These are phyloP conservation scores for Pilophorus perplexus DNA, from an alignment of 2,888 invertebrate genomes.

Conservation along the genomic window DNA sequence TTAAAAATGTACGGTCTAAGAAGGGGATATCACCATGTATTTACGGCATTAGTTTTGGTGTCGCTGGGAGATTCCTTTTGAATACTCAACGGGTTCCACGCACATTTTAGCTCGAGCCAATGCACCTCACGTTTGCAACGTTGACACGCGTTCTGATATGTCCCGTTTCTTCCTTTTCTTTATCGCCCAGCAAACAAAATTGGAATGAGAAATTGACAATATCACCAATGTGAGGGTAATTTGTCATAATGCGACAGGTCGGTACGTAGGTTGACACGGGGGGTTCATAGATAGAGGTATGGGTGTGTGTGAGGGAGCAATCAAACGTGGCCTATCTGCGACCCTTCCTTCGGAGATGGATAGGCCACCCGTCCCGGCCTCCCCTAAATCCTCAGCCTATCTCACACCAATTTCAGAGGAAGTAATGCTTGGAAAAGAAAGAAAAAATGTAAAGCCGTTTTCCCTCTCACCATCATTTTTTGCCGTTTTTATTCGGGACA, in stretches of 20 bases:
- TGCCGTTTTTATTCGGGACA: constrained; percentile 5
- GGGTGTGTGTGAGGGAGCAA: background rate
- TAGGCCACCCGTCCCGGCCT: background rate
- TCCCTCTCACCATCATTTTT: constrained; percentile 10
- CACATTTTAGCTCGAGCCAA: too few species aligned
- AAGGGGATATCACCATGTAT: too few species aligned
- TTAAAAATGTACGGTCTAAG: too few species aligned
- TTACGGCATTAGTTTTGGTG: too few species aligned
- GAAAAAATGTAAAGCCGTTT: constrained; percentile 11
- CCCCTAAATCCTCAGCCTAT: background rate
- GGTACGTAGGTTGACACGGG: background rate
- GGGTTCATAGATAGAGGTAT: too few species aligned
- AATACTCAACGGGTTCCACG: too few species aligned
- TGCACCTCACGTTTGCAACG: too few species aligned
- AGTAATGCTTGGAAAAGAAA: background rate
- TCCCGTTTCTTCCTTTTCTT: background rate
- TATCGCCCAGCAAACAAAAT: background rate
- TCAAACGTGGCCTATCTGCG: constrained; percentile 29
- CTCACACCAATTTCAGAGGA: constrained; percentile 23
- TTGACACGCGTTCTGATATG: too few species aligned
- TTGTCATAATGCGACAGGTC: constrained; percentile 25
- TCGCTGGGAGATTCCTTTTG: too few species aligned
- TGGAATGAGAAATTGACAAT: constrained; percentile 10
- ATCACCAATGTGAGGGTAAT: constrained; percentile 16
- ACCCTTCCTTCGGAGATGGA: constrained; percentile 17